These are phyloP conservation scores for Allobates femoralis DNA, from an alignment of 2,797 vertebrate genomes.

Conservation along the genomic window DNA sequence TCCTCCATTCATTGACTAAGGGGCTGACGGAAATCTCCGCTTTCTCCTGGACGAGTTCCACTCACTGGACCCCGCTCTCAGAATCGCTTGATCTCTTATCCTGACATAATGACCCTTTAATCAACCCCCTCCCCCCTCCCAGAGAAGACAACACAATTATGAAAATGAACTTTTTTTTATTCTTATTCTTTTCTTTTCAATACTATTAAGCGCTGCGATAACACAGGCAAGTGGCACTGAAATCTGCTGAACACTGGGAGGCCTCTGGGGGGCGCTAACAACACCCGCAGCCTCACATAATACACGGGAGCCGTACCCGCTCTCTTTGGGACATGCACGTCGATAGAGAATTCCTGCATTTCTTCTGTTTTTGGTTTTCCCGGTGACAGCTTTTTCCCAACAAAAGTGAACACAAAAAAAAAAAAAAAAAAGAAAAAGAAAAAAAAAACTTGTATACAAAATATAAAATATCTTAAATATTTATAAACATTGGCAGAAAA, in stretches of 20 bases:
- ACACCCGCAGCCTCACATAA: background rate
- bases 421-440: conserved; percentile 17
- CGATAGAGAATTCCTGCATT: conserved; percentile 75
- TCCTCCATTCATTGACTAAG: too few relatives aligned
- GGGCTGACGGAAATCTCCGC: too few relatives aligned
- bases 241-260: conserved; percentile 35
- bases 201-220: conserved; percentile 57
- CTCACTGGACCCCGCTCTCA: too few relatives aligned
- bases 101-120: background rate
- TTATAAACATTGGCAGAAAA: conserved; percentile 99
- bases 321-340: conserved; percentile 14
- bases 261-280: background rate
- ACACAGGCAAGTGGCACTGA: conserved; percentile 56
- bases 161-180: conserved; percentile 43
- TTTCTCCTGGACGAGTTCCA: too few relatives aligned
- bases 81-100: too few relatives aligned
- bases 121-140: background rate
- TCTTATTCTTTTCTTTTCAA: conserved; percentile 50
- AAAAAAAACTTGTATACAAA: conserved; percentile 97
- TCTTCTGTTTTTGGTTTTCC: conserved; percentile 76
- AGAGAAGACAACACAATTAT: conserved; percentile 14
- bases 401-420: conserved; percentile 70
- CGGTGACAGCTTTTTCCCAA: conserved; percentile 68
- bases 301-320: conserved; percentile 13
- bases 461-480: conserved; percentile 99